These are phyloP conservation scores for Onychomys torridus DNA, from an alignment of 2,797 vertebrate genomes.

Conservation along the genomic window DNA sequence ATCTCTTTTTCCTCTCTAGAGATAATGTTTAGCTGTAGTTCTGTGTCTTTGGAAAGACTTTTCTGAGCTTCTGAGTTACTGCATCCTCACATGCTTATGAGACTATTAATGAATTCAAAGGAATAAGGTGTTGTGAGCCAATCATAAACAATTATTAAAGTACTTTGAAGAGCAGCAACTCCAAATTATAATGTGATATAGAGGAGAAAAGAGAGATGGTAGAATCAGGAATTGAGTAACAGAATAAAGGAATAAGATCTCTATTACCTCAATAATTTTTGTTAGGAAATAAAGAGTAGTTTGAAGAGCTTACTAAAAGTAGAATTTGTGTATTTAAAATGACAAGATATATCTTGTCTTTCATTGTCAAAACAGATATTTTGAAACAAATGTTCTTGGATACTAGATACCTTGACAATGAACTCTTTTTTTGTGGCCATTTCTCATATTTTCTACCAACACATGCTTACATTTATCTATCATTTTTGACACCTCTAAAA, in stretches of 20 bases:
- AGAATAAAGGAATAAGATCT: constrained; percentile 37
- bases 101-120: neutral
- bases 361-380: neutral
- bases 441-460: constrained; percentile 7
- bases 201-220: neutral
- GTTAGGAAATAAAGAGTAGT: constrained; percentile 23
- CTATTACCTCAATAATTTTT: neutral
- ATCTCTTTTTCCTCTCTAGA: neutral
- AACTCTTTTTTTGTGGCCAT: neutral
- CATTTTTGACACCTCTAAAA: constrained; percentile 1
- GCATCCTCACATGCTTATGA: neutral
- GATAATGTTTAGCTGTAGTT: neutral
- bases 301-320: constrained; percentile 23
- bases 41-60: neutral
- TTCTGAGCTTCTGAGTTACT: neutral
- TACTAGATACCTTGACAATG: neutral
- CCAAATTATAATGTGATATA: neutral
- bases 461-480: neutral
- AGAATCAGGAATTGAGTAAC: neutral
- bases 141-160: neutral
- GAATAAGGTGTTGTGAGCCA: neutral
- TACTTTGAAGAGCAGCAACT: constrained; percentile 59
- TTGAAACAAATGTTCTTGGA: constrained; percentile 4
- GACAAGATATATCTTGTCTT: neutral
- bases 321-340: constrained; percentile 31